Base-by-base conservation (phyloP, 2,113 vertebrate species). In the Aptenodytes patagonicus region DNA sequence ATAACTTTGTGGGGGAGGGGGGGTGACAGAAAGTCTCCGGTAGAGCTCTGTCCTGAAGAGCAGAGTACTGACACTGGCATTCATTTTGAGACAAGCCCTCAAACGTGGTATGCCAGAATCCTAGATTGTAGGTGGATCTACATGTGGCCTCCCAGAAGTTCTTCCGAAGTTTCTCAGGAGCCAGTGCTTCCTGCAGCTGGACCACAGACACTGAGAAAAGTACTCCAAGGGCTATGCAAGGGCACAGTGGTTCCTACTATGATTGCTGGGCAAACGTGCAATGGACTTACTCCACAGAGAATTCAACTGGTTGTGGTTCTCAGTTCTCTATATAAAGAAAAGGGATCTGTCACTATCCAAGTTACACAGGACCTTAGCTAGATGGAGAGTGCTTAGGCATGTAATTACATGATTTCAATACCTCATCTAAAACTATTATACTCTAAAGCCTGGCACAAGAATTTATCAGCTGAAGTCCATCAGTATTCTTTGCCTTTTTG, bases 401-500 rank as follows among this genome's bases (percentile, higher is more conserved):
- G 14, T 51, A 92, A 83, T 49, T 31, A n/a, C 71, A 79, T 22
- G 28, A 76, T 87, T 95, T 69, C 60, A 70, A 70, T 80, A 90
- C 55, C 58, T 87, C 71, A 70, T 51, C 80, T 85, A 52, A 87
- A 94, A 65, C 57, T 77, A 90, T 62, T 79, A 20, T 24, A 58
- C 29, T 85, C 29, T n/a, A 66, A 90, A 97, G 64, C 38, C 38
- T 54, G 18, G 60, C 78, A 80, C 29, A 88, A 58, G 84, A 76
- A 90, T 66, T 87, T 91, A 80, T 95, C 81, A 93, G 87, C 89
- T 95, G 81, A 97, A 98, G 97, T 98, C 97, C 97, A 97, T 96
- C 93, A 87, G 91, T 97, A 97, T 97, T 97, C 89, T 97, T 96
- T 88, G 97, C 96, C 96, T 95, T 98, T 98, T 92, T 95, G 96